phyloP scores from a whole-genome alignment of 2,888 invertebrate species.

The Morpho helenor region DNA sequence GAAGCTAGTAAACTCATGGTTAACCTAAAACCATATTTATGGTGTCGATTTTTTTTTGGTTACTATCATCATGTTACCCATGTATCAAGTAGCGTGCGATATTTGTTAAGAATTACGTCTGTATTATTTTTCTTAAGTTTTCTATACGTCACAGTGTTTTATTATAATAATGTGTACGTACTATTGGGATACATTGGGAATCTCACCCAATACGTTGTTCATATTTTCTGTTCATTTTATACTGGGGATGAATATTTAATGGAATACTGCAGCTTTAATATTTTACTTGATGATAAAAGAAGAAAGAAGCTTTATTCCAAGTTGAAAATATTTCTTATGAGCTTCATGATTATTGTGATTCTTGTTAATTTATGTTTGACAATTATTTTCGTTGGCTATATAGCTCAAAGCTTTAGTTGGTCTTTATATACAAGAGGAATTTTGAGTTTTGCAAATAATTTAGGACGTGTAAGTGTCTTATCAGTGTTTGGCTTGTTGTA shows the following conservation, averaged over 20 bases:
- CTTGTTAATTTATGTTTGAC: too few species aligned
- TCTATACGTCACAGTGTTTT: not conserved
- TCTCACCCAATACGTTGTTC: not conserved
- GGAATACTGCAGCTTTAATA: slow-evolving; percentile 1
- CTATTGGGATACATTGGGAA: not conserved
- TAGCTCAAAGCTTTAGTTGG: too few species aligned
- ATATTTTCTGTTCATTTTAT: slow-evolving; percentile 1
- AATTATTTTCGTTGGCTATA: too few species aligned
- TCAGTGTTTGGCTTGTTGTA: slow-evolving; percentile 1
- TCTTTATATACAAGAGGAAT: too few species aligned
- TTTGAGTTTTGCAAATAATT: not conserved
- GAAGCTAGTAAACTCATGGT: not conserved
- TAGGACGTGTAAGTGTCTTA: slow-evolving; percentile 1
- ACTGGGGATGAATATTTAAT: slow-evolving; percentile 9
- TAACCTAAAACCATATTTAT: slow-evolving; percentile 4
- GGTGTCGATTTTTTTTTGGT: slow-evolving; percentile 8
- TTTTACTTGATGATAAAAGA: not conserved
- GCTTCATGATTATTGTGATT: not conserved
- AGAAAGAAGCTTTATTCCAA: not conserved
- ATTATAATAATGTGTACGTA: not conserved
- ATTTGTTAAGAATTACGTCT: not conserved
- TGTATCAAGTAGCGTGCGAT: not conserved
- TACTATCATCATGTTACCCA: slow-evolving; percentile 1
- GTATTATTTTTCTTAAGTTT: not conserved
- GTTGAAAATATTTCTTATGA: not conserved